These are phyloP conservation scores for Odontomyia ornata DNA, from an alignment of 2,888 invertebrate genomes.

Conservation along the genomic window DNA sequence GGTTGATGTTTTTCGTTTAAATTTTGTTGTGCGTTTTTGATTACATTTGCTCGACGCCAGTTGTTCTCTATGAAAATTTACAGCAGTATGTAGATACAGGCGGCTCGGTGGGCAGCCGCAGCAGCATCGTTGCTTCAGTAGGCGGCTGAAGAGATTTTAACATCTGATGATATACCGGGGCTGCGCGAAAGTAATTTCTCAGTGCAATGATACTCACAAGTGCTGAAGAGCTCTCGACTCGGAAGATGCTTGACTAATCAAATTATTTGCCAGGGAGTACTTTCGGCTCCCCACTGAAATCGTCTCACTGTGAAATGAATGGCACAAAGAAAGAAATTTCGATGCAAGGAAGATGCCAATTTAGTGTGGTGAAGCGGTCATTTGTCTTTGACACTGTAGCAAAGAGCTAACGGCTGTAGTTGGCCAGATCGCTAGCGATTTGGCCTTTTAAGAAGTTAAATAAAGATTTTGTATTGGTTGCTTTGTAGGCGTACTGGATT, in stretches of 20 bases:
- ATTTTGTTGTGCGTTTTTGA: constrained; percentile 2
- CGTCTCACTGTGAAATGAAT: neutral
- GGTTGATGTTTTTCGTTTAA: constrained; percentile 42
- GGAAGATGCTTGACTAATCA: neutral
- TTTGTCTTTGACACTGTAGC: constrained; percentile 32
- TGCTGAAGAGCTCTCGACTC: neutral
- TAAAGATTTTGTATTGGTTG: constrained; percentile 8
- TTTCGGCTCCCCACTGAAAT: neutral
- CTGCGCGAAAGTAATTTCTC: constrained; percentile 5
- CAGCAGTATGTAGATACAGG: neutral
- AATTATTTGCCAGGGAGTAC: neutral
- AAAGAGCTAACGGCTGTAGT: neutral
- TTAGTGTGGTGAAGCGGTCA: constrained; percentile 13
- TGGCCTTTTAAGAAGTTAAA: constrained; percentile 29
- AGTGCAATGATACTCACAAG: neutral
- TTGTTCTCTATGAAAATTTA: neutral
- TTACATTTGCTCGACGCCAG: neutral
- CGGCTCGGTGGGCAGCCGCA: neutral
- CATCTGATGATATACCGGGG: neutral
- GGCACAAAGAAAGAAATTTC: neutral
- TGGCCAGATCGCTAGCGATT: neutral
- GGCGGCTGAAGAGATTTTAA: constrained; percentile 28
- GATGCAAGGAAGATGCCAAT: constrained; percentile 3
- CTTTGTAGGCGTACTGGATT: constrained; percentile 36
- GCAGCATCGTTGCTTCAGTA: constrained; percentile 20